phyloP scores from a whole-genome alignment of 1,140 invertebrate genomes.

The Arion vulgaris region DNA sequence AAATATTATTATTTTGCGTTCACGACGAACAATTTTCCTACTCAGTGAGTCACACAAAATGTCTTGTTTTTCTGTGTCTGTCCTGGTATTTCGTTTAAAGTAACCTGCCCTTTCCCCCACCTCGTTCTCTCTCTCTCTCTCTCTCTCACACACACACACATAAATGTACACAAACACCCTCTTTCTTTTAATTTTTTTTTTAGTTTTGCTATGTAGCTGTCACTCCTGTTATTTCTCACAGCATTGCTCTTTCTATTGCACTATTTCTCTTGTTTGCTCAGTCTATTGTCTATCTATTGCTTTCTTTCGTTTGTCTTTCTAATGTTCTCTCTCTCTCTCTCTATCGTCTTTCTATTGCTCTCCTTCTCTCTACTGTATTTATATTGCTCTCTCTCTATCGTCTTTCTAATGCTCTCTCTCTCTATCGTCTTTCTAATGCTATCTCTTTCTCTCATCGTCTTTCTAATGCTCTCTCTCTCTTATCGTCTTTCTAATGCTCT shows the following conservation, averaged over 20 bases:
- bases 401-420: not conserved
- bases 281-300: not conserved
- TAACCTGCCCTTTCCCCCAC: too few relatives aligned
- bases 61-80: too few relatives aligned
- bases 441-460: not conserved
- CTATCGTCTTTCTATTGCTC: not conserved
- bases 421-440: not conserved
- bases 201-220: too few relatives aligned
- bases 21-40: too few relatives aligned
- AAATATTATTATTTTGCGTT: too few relatives aligned
- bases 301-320: not conserved
- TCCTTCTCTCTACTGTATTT: slow-evolving; percentile 5
- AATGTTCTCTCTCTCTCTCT: not conserved
- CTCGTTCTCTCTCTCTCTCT: too few relatives aligned
- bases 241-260: not conserved
- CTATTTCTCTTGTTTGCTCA: slow-evolving; percentile 7
- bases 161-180: too few relatives aligned
- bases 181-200: too few relatives aligned
- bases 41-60: too few relatives aligned
- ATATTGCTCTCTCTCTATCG: slow-evolving; percentile 2
- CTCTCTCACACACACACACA: too few relatives aligned
- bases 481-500: slow-evolving; percentile 4
- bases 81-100: too few relatives aligned
- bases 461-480: not conserved
- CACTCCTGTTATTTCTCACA: not conserved